Evolutionary conservation across 1,140 invertebrate genomes (phyloP).

Genomic region (Eumeta japonica): DNA sequence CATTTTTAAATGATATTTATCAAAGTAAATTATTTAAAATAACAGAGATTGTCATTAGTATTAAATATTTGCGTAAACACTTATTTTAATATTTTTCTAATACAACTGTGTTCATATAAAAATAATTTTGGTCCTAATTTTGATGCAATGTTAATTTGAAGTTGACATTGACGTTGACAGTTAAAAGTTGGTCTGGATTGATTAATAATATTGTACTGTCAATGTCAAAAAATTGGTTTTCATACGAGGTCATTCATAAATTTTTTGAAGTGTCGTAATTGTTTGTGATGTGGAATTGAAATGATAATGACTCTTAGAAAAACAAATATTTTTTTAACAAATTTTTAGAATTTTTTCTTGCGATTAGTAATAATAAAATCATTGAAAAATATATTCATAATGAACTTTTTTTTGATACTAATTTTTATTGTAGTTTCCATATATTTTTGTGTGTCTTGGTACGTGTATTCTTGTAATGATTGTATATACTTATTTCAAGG

Average conservation of each 20-base stretch:
- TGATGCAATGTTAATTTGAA: no score
- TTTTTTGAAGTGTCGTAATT: no score
- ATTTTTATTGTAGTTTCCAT: slow-evolving; percentile 33
- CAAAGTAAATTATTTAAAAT: no score
- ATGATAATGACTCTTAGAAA: slow-evolving; percentile 2
- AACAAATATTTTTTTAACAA: slow-evolving; percentile 1
- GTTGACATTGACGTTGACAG: slow-evolving; percentile 9
- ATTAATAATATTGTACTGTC: not conserved
- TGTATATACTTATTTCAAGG: not conserved
- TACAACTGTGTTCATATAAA: no score
- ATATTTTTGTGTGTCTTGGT: slow-evolving; percentile 53
- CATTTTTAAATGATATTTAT: no score
- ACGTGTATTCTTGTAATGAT: slow-evolving; percentile 15
- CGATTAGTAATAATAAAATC: slow-evolving; percentile 1
- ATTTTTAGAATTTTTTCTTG: not conserved
- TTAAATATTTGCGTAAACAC: no score
- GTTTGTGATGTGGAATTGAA: not conserved
- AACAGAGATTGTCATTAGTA: no score
- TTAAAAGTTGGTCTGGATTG: no score
- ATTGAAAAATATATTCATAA: slow-evolving; percentile 15
- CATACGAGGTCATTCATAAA: not conserved
- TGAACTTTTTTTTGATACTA: slow-evolving; percentile 40
- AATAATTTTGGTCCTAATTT: no score
- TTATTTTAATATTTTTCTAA: no score
- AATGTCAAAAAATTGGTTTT: not conserved